Evolutionary conservation across 2,797 vertebrate species (phyloP), one percentile per base, ranked within the genome.

Genomic region (Poecile montanus): DNA sequence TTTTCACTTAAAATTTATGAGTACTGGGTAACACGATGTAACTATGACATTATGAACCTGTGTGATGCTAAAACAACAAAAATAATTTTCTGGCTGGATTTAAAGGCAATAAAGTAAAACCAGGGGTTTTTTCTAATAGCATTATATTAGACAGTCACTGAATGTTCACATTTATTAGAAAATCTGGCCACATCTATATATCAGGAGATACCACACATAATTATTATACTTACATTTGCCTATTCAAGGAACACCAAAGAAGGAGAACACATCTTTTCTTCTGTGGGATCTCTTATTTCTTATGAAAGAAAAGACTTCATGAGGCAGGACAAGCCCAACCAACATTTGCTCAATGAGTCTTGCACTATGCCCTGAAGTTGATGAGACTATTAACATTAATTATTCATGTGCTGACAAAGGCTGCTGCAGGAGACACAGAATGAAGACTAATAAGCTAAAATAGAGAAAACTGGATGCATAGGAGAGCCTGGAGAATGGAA

Each of bases 401-500:
- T 93, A 95, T 96, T 93, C 88, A 92, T 91, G 47, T 94, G 61
- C 89, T 95, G 91, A 92, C 72, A 87, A 90, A 94, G 77, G 80
- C 51, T 20, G 20, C 90, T 95, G 71, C 45, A 77, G 65, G 84
- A 95, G 81, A 93, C 42, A 77, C 61, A 88, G 87, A 85, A 93
- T 91, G 61, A 95, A 95, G 93, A 95, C 61, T 93, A 94, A 96
- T 91, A 95, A 88, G 66, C 72, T 80, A n/a, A 92, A 93, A 85
- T 8, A 83, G 40, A 95, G 57, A 80, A 95, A 94, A 91, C 62
- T n/a, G 79, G 44, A 84, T 89, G 73, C 51, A 42, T 16, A n/a
- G 78, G 50, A 84, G 40, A 89, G 54, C 54, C 51, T 65, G 23
- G 34, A 85, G 65, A 93, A 92, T 16, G 27, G 78, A 95, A 88